Conservation (phyloP, 1,140 invertebrate species). For the Latrodectus geometricus region DNA sequence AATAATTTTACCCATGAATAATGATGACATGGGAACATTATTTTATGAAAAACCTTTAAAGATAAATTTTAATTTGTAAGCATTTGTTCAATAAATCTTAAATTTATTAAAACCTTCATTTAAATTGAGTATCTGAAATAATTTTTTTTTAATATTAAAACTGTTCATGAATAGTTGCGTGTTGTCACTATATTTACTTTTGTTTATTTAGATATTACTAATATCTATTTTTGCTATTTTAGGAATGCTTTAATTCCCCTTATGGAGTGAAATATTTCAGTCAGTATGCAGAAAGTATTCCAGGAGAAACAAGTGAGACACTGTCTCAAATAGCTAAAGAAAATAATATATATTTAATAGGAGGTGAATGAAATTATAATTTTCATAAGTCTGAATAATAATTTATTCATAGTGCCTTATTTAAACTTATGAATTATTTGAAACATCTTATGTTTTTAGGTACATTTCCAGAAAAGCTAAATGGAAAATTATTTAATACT, state of each 20-base stretch:
- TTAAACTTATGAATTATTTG: too few species aligned
- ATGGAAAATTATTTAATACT: slow-evolving; percentile 86
- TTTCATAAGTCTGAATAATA: too few species aligned
- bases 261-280: slow-evolving; percentile 90
- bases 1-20: too few species aligned
- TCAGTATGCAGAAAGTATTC: slow-evolving; percentile 88
- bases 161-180: too few species aligned
- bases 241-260: slow-evolving; percentile 94
- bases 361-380: slow-evolving; percentile 70
- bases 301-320: slow-evolving; percentile 80
- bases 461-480: slow-evolving; percentile 85
- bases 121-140: neutral
- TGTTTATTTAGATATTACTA: too few species aligned
- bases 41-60: too few species aligned
- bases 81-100: too few species aligned
- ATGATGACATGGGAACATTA: too few species aligned
- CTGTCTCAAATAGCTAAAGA: slow-evolving; percentile 82
- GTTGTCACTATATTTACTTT: too few species aligned
- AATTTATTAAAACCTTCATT: too few species aligned
- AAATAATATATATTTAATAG: slow-evolving; percentile 84
- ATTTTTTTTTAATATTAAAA: neutral
- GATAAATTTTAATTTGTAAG: too few species aligned
- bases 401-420: too few species aligned
- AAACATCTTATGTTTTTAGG: slow-evolving; percentile 68
- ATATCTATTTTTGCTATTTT: slow-evolving; percentile 26